These are phyloP conservation scores for Thelaira solivaga DNA, from an alignment of 2,888 invertebrate genomes.

Conservation along the genomic window DNA sequence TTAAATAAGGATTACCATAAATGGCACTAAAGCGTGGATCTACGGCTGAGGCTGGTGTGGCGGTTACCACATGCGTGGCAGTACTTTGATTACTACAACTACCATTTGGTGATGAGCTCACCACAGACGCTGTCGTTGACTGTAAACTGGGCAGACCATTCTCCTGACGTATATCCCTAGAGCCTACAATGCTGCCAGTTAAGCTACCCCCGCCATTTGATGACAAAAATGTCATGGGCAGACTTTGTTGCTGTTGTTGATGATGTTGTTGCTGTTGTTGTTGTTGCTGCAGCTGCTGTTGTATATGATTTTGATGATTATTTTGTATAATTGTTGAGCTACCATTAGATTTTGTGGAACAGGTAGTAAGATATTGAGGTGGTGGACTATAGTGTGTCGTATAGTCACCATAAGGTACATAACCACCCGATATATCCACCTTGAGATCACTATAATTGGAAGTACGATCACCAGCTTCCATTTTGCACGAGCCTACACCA, in stretches of 20 bases:
- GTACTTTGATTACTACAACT: slow-evolving; percentile 76
- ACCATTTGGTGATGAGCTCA: slow-evolving; percentile 77
- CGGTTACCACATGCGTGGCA: slow-evolving; percentile 71
- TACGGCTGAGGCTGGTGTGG: slow-evolving; percentile 77
- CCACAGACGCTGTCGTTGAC: slow-evolving; percentile 75
- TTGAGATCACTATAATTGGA: slow-evolving; percentile 95
- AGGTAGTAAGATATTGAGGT: slow-evolving; percentile 77
- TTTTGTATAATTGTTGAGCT: slow-evolving; percentile 74
- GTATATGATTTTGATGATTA: slow-evolving; percentile 73
- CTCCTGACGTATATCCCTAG: slow-evolving; percentile 76
- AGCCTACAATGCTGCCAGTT: slow-evolving; percentile 76
- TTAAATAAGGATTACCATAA: slow-evolving; percentile 91
- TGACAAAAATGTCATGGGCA: slow-evolving; percentile 76
- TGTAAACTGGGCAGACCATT: slow-evolving; percentile 76
- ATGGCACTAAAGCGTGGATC: slow-evolving; percentile 93
- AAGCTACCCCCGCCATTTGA: slow-evolving; percentile 73
- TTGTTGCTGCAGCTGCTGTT: slow-evolving; percentile 72
- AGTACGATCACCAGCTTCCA: slow-evolving; percentile 85
- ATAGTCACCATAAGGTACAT: slow-evolving; percentile 89
- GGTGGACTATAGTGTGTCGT: slow-evolving; percentile 93
- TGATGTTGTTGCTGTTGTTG: slow-evolving; percentile 70
- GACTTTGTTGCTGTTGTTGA: slow-evolving; percentile 67
- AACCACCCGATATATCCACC: slow-evolving; percentile 87
- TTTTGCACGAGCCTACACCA: slow-evolving; percentile 77
- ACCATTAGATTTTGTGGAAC: slow-evolving; percentile 75